Evolutionary conservation across 1,140 invertebrate species (phyloP), one percentile per base, ranked within the genome.

Genomic region (Drosophila busckii): DNA sequence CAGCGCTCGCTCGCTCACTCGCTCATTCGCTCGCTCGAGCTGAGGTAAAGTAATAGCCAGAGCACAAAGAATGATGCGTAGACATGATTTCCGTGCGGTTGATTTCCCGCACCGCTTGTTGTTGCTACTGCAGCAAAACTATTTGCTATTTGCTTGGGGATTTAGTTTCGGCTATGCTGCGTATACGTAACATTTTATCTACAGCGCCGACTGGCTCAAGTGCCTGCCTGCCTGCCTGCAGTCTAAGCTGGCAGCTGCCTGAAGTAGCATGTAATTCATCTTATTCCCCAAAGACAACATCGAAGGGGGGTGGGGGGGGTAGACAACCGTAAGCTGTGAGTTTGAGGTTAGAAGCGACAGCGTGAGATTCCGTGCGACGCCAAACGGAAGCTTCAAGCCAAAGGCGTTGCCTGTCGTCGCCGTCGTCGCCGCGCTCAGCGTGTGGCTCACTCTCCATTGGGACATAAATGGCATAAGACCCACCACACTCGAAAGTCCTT

Each of bases 1-100:
- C n/a, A n/a, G n/a, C n/a, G n/a, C n/a, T n/a, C n/a, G n/a, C n/a
- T n/a, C n/a, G n/a, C n/a, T n/a, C n/a, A n/a, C n/a, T n/a, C n/a
- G n/a, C n/a, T n/a, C n/a, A n/a, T n/a, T n/a, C n/a, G n/a, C n/a
- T n/a, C n/a, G n/a, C n/a, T n/a, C n/a, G n/a, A n/a, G n/a, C n/a
- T n/a, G n/a, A n/a, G 55, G 42, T 69, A 54, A 45, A 69, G 76
- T 75, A 82, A 75, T 82, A 82, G 73, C 59, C 26, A 31, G 42
- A 22, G 62, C 52, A 83, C 62, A 83, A 83, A 76, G 70, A 82
- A 83, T 83, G 76, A 82, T 82, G 76, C 76, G 76, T 83, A 82
- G 76, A 83, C 76, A 82, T 83, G 76, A 82, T 82, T 82, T 82
- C 76, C 76, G 76, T 82, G 70, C 76, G 76, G 76, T 70, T 82